Evolutionary conservation across 2,888 invertebrate species (phyloP).

Genomic region (Petrophora chlorosata): DNA sequence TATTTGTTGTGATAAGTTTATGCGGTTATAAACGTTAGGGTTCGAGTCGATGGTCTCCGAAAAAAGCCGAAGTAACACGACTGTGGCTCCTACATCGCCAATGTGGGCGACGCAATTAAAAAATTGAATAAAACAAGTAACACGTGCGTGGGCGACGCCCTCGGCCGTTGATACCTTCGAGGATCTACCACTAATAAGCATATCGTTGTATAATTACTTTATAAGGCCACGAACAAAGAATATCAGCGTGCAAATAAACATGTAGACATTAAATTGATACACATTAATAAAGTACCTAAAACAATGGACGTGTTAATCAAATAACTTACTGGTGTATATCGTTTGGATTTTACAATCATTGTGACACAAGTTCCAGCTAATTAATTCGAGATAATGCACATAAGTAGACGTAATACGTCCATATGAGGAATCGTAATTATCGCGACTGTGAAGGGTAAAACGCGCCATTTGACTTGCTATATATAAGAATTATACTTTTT

Average conservation of each 20-base stretch:
- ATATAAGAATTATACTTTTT: slow-evolving; percentile 72
- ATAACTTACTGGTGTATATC: slow-evolving; percentile 17
- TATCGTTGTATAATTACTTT: slow-evolving; percentile 14
- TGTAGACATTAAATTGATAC: slow-evolving; percentile 18
- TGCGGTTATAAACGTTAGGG: slow-evolving; percentile 27
- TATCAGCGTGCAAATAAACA: slow-evolving; percentile 5
- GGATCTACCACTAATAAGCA: slow-evolving; percentile 21
- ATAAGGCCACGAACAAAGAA: slow-evolving; percentile 20
- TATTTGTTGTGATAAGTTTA: slow-evolving; percentile 28
- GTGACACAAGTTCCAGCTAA: slow-evolving; percentile 58
- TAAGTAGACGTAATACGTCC: slow-evolving; percentile 57
- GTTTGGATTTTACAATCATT: slow-evolving; percentile 42
- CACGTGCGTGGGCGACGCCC: slow-evolving; percentile 61
- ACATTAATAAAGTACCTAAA: slow-evolving; percentile 30
- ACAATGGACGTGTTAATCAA: slow-evolving; percentile 30
- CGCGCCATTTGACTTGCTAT: slow-evolving; percentile 63
- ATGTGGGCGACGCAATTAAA: slow-evolving; percentile 75
- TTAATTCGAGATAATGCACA: slow-evolving; percentile 69
- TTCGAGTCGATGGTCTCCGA: slow-evolving; percentile 35
- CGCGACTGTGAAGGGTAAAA: slow-evolving; percentile 45
- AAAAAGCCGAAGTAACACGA: slow-evolving; percentile 31
- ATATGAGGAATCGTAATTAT: slow-evolving; percentile 50
- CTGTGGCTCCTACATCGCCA: slow-evolving; percentile 19
- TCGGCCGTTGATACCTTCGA: slow-evolving; percentile 33
- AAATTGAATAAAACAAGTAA: slow-evolving; percentile 63